Evolutionary conservation across 2,888 invertebrate genomes (phyloP).

Genomic region (Caenorhabditis zanzibari): DNA sequence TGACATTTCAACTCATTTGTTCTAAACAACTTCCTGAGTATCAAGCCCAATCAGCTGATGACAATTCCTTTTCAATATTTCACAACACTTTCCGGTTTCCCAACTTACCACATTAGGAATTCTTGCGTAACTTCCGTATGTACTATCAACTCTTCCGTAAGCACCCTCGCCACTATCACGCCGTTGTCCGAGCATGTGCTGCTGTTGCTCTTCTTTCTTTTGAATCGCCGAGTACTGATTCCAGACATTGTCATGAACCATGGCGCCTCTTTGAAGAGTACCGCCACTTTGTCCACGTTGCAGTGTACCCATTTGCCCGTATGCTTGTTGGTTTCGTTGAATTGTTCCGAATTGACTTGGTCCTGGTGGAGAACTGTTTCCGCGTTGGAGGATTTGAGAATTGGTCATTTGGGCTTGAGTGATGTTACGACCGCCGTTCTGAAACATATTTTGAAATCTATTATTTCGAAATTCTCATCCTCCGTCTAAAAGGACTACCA

Average conservation of each 20-base stretch:
- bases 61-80: constrained; percentile 20
- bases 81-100: constrained; percentile 5
- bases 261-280: constrained; percentile 61
- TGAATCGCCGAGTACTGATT: constrained; percentile 76
- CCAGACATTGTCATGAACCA: constrained; percentile 63
- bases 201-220: constrained; percentile 66
- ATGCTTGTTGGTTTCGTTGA: constrained; percentile 58
- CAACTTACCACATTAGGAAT: constrained; percentile 64
- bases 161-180: constrained; percentile 65
- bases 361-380: constrained; percentile 73
- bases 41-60: constrained; percentile 23
- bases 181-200: constrained; percentile 54
- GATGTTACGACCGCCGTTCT: constrained; percentile 57
- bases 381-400: constrained; percentile 62
- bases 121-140: constrained; percentile 74
- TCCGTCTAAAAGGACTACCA: not conserved
- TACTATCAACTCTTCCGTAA: constrained; percentile 68
- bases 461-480: not conserved
- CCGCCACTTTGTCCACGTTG: constrained; percentile 63
- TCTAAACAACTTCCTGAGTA: not conserved
- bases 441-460: constrained; percentile 11
- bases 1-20: not conserved
- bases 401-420: constrained; percentile 48
- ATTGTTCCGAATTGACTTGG: constrained; percentile 65
- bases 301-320: constrained; percentile 63